Conservation (phyloP, 64 coral and sea anemone genomes). For the Exaiptasia diaphana region DNA sequence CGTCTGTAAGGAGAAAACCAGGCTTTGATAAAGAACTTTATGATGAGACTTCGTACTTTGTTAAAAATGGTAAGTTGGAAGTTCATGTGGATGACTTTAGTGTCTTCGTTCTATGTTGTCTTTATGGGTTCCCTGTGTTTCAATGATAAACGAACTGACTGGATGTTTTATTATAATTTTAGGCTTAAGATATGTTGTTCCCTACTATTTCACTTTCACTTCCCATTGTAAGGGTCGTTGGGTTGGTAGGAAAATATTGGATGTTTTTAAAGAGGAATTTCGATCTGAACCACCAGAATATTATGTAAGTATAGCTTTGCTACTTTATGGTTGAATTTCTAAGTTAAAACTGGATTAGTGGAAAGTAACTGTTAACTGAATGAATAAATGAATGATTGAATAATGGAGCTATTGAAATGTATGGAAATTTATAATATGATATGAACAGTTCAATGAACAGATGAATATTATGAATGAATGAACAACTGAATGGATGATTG, state of each 20-base stretch:
- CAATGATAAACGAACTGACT: too few species aligned
- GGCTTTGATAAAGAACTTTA: conserved; percentile 76
- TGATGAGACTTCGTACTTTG: conserved; percentile 72
- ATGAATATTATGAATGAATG: too few species aligned
- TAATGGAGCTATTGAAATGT: too few species aligned
- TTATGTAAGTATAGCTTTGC: conserved; percentile 64
- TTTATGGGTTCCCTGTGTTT: too few species aligned
- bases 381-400: too few species aligned
- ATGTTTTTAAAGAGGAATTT: conserved; percentile 90
- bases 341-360: not conserved
- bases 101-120: too few species aligned
- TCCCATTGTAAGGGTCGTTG: conserved; percentile 96
- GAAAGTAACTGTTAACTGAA: too few species aligned
- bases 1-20: conserved; percentile 50
- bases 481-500: too few species aligned
- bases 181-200: conserved; percentile 79
- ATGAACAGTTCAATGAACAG: too few species aligned
- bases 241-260: conserved; percentile 76
- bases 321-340: not conserved
- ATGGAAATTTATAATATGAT: too few species aligned
- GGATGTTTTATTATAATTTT: too few species aligned
- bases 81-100: too few species aligned
- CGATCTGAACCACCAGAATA: conserved; percentile 83
- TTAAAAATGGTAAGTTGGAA: conserved; percentile 72
- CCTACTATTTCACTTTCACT: conserved; percentile 89